Evolutionary conservation across 2,113 vertebrate species (phyloP).

Genomic region (Gymnorhina tibicen): DNA sequence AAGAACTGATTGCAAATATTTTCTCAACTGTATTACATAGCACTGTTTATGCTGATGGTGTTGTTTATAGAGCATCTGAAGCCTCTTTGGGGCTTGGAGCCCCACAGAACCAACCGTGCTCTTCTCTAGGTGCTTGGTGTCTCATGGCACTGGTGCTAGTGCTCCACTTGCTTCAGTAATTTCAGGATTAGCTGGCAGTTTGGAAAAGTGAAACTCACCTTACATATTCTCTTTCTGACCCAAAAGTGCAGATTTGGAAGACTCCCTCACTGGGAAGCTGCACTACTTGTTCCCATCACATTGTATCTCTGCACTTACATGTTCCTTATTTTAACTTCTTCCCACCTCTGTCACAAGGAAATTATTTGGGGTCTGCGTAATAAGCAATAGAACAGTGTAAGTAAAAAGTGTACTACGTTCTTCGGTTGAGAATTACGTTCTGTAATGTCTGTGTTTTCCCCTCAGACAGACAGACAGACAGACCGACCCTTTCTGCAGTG

Average conservation of each 20-base stretch:
- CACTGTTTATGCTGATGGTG: background rate
- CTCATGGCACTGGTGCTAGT: background rate
- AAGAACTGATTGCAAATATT: conserved; percentile 21
- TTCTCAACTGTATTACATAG: background rate
- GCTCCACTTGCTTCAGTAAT: background rate
- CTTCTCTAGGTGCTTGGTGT: background rate
- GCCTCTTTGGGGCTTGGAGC: background rate
- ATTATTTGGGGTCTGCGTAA: background rate
- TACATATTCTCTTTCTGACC: background rate
- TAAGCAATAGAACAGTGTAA: background rate
- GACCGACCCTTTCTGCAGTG: background rate
- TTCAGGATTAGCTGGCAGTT: background rate
- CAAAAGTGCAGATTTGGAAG: background rate
- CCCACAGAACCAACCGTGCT: background rate
- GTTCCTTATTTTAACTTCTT: background rate
- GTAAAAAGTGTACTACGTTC: background rate
- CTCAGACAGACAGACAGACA: background rate
- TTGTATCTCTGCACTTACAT: background rate
- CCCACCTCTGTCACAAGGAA: background rate
- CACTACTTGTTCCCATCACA: background rate
- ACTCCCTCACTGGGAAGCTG: background rate
- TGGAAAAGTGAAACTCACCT: background rate
- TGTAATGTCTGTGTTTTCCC: background rate
- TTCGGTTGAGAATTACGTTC: background rate
- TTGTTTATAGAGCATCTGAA: background rate